These are phyloP conservation scores for Pherbina coryleti DNA, from an alignment of 2,888 invertebrate genomes.

Conservation along the genomic window DNA sequence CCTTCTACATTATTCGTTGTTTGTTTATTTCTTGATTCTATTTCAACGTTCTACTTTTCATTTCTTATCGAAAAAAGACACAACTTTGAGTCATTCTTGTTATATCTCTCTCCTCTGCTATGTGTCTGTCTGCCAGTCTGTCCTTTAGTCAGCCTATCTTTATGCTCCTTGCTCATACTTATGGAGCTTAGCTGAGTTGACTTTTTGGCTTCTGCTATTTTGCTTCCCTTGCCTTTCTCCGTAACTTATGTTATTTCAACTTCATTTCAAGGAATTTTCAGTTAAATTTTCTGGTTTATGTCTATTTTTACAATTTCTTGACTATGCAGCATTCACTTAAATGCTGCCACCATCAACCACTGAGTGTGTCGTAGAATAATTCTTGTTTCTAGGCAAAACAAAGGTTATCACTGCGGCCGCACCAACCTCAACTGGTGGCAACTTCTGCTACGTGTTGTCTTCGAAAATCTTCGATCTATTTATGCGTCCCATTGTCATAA, in stretches of 20 bases:
- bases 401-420: background rate
- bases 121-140: background rate
- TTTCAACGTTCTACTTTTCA: background rate
- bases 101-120: too few relatives aligned
- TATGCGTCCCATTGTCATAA: too few relatives aligned
- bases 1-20: conserved; percentile 3
- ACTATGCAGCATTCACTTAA: background rate
- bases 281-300: conserved; percentile 7
- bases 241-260: background rate
- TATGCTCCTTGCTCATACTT: background rate
- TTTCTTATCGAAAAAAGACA: background rate
- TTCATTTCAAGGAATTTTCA: conserved; percentile 13
- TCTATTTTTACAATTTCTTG: conserved; percentile 13
- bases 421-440: background rate
- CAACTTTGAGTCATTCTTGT: too few relatives aligned
- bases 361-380: background rate
- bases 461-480: too few relatives aligned
- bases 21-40: conserved; percentile 25
- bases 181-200: background rate
- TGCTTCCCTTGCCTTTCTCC: background rate
- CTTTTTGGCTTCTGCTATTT: conserved; percentile 18
- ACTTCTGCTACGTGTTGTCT: too few relatives aligned
- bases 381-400: conserved; percentile 29
- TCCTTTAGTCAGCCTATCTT: background rate
- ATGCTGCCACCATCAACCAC: background rate